A percentile compares a stretch with the other conserved stretches of the same genome.
phyloP scores from a whole-genome alignment of 2,797 vertebrate species.

The Fistularia tabacaria region DNA sequence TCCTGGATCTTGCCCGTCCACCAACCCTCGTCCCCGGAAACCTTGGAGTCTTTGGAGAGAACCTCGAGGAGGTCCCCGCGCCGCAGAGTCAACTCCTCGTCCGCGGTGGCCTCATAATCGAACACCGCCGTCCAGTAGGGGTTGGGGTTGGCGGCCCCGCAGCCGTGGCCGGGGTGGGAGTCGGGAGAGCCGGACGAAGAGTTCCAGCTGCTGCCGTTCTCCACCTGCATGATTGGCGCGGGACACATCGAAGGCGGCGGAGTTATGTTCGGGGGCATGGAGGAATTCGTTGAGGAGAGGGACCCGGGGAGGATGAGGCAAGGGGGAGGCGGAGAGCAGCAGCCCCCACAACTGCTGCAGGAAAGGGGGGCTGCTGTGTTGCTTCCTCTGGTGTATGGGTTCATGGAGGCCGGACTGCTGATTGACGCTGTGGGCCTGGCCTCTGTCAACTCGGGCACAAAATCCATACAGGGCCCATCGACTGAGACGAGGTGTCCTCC shows the following conservation, averaged over 20 bases:
- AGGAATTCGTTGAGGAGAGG: conserved; percentile 55
- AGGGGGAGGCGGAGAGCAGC: conserved; percentile 73
- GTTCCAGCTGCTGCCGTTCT: conserved; percentile 77
- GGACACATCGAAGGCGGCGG: conserved; percentile 59
- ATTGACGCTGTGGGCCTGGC: conserved; percentile 64
- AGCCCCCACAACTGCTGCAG: conserved; percentile 75
- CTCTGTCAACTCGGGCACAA: conserved; percentile 70
- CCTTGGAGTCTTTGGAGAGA: conserved; percentile 88
- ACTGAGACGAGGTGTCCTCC: conserved; percentile 60
- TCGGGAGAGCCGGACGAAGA: conserved; percentile 71
- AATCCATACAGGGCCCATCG: conserved; percentile 76
- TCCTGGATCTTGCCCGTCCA: conserved; percentile 90
- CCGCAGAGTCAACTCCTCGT: conserved; percentile 87
- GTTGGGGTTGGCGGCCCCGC: conserved; percentile 58
- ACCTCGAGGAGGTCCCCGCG: conserved; percentile 87
- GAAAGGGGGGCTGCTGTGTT: conserved; percentile 64
- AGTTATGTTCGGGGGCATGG: conserved; percentile 59
- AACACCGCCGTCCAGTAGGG: conserved; percentile 88
- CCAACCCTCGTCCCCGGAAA: conserved; percentile 93
- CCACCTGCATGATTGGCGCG: conserved; percentile 55
- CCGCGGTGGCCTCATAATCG: conserved; percentile 88
- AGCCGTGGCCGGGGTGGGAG: conserved; percentile 65
- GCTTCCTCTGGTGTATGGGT: conserved; percentile 70
- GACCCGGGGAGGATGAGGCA: conserved; percentile 62
- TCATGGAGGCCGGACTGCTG: conserved; percentile 68